Percentiles rank a stretch among this genome's conserved stretches.
Conservation (phyloP, 2,888 invertebrate genomes). For the Catocala nupta region DNA sequence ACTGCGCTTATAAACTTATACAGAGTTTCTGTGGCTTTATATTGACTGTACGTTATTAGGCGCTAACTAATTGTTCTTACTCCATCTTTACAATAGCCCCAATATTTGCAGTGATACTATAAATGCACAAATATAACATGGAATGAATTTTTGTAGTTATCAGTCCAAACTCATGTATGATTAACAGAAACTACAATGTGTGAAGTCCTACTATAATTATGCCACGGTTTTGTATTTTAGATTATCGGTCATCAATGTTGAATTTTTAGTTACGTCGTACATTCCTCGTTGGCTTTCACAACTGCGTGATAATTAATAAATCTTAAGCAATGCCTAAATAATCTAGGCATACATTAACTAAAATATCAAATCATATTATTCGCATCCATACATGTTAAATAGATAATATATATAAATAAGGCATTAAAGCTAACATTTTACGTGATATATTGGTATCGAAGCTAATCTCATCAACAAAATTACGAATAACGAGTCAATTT, state of each 20-base stretch:
- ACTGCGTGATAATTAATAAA: neutral
- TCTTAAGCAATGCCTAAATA: neutral
- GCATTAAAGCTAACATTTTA: conserved; percentile 21
- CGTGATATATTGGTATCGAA: conserved; percentile 23
- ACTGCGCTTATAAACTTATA: conserved; percentile 16
- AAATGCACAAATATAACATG: conserved; percentile 51
- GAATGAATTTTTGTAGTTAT: conserved; percentile 48
- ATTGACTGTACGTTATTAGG: conserved; percentile 10
- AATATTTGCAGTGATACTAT: conserved; percentile 29
- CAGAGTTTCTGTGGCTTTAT: conserved; percentile 11
- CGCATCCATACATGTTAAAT: conserved; percentile 8
- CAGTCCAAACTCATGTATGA: conserved; percentile 44
- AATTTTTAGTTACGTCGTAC: neutral
- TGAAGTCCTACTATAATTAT: conserved; percentile 10
- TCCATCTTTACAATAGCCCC: conserved; percentile 15
- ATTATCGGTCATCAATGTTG: conserved; percentile 15
- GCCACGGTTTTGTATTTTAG: conserved; percentile 18
- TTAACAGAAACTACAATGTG: conserved; percentile 8
- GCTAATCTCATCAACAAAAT: conserved; percentile 14
- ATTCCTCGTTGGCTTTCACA: neutral
- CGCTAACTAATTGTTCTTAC: conserved; percentile 15
- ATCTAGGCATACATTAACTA: neutral
- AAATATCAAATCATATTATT: neutral
- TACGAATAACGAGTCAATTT: conserved; percentile 1
- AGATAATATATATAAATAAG: conserved; percentile 20